Evolutionary conservation across 2,888 invertebrate species (phyloP).

Genomic region (Caenorhabditis panamensis): DNA sequence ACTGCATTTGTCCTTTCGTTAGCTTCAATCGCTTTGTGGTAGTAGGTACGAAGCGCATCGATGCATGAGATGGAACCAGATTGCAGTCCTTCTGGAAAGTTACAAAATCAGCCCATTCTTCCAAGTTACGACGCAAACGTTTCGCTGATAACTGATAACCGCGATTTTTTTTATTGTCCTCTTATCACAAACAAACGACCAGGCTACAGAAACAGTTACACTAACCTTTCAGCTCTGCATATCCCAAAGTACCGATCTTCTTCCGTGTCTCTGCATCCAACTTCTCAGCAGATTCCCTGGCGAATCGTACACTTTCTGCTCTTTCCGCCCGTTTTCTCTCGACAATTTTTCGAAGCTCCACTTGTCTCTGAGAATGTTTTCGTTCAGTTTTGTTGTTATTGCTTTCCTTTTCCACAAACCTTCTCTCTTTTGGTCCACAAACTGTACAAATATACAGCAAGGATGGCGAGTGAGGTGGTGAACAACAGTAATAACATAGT

Average conservation of each 20-base stretch:
- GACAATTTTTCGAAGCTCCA: constrained; percentile 63
- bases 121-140: neutral
- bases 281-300: constrained; percentile 54
- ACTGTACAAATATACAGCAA: constrained; percentile 43
- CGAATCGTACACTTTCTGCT: constrained; percentile 65
- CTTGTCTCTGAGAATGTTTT: constrained; percentile 55
- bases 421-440: constrained; percentile 45
- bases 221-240: constrained; percentile 65
- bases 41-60: constrained; percentile 71
- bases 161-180: constrained; percentile 10
- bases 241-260: constrained; percentile 61
- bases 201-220: neutral
- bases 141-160: constrained; percentile 14
- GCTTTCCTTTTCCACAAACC: constrained; percentile 17
- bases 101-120: constrained; percentile 49
- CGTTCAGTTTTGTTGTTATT: neutral
- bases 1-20: constrained; percentile 75
- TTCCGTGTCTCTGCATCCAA: constrained; percentile 56
- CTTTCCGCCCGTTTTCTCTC: constrained; percentile 58
- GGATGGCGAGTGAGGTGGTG: constrained; percentile 12
- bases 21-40: constrained; percentile 67
- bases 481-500: constrained; percentile 45
- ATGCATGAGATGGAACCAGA: constrained; percentile 64
- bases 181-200: constrained; percentile 11
- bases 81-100: constrained; percentile 69